phyloP scores from a whole-genome alignment of 2,888 invertebrate genomes.

The Agrilus biguttatus region DNA sequence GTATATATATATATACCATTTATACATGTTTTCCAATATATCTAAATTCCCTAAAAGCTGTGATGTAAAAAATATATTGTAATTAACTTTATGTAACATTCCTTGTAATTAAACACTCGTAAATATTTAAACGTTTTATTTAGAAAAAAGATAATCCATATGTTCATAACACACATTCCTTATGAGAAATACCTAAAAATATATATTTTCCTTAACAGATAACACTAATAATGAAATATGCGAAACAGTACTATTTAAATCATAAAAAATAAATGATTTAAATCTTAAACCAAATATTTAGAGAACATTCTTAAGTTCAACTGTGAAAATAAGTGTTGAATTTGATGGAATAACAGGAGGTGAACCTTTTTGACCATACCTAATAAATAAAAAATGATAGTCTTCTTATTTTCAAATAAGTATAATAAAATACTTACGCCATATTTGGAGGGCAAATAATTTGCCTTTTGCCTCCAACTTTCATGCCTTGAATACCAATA shows the following conservation, averaged over 20 bases:
- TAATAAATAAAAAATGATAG: slow-evolving; percentile 22
- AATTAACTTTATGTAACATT: no score
- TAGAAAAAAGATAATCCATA: no score
- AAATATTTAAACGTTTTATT: no score
- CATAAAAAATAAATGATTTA: not conserved
- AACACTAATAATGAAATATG: not conserved
- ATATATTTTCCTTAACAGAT: no score
- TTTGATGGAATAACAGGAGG: slow-evolving; percentile 82
- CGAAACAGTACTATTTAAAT: not conserved
- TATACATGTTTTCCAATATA: no score
- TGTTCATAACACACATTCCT: no score
- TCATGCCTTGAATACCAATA: slow-evolving; percentile 80
- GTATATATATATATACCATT: no score
- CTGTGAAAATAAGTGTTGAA: slow-evolving; percentile 74
- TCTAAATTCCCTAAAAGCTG: no score
- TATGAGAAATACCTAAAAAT: no score
- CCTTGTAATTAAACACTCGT: no score
- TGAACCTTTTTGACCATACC: slow-evolving; percentile 61
- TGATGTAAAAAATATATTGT: no score
- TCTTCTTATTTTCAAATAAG: not conserved
- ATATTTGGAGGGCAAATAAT: slow-evolving; percentile 71
- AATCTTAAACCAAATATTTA: not conserved
- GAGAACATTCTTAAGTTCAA: slow-evolving; percentile 66
- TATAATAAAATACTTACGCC: slow-evolving; percentile 51
- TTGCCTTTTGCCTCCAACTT: slow-evolving; percentile 80